Evolutionary conservation across 2,888 invertebrate species (phyloP), one percentile per base, ranked within the genome.

Genomic region (Seira sanloemensis): DNA sequence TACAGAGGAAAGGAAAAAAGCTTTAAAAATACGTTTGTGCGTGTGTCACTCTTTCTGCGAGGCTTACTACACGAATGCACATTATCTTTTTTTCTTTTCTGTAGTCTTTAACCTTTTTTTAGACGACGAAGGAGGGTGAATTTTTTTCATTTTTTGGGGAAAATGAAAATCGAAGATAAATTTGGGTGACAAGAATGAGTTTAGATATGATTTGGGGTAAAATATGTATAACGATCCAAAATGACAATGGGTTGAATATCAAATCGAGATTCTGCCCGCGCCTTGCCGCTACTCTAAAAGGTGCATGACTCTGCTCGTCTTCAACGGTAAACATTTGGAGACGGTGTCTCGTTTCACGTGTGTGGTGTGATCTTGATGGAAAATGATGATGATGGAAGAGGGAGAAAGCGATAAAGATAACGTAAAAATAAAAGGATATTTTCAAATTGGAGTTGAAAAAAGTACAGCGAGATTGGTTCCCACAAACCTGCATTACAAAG

Each of bases 261-360:
- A 85, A 85, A 83, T 86, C 80, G 76, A 75, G 80, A 86, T 86
- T 85, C 85, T 54, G 23, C 67, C 26, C 86, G 85, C 85, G 85
- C 75, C 54, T 67, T 16, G 1, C 65, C 62, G 4, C 37, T 37
- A 4, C 4, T 37, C 37, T 37, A 12, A 37, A 37, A n/a, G n/a
- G n/a, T n/a, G 4, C 37, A 7, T 4, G 12, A 37, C 37, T 37
- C 37, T 37, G 12, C 12, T 37, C 12, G 4, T 37, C 37, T 37
- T 4, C 37, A 12, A 12, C 37, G 37, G 12, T 37, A 12, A 7
- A 37, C 12, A 37, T 37, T 37, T 37, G 12, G 4, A 37, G 5
- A 54, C 66, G 26, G 19, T 58, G 71, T 75, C 46, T 37, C 27
- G 69, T 27, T 25, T 69, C 69, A 69, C 26, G 21, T 21, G 18